Evolutionary conservation across 2,113 vertebrate species (phyloP), one percentile per base, ranked within the genome.

Genomic region (Perca schrenkii): DNA sequence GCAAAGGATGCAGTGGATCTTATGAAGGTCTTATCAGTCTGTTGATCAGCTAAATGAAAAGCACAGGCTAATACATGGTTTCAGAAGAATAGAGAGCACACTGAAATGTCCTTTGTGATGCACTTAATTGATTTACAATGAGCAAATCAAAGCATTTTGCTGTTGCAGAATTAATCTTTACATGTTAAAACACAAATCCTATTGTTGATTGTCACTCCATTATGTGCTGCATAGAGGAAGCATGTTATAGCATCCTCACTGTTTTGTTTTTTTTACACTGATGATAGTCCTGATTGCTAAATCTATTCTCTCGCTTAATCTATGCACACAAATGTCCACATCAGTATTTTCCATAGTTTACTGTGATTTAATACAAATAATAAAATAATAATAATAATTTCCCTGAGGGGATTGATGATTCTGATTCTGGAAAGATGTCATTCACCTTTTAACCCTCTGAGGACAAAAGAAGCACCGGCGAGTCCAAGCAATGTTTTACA

Each of bases 1-100:
- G 97, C 97, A 21, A 96, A 96, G 88, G 98, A 98, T 43, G 97
- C 96, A 8, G 92, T 98, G 81, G 96, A 96, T 85, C 92, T 99
- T 82, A 98, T 99, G 97, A 95, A 97, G 96, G 98, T 97, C 84
- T 49, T 0, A 25, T 54, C 5, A 3, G 13, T 61, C 25, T 67
- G 21, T 57, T 47, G 28, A 40, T 12, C 11, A 53, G 36, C 36
- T 43, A 43, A 64, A 64, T 22, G 21, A n/a, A 63, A 63, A 28
- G 36, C 34, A 40, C 10, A 21, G 5, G 19, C 19, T 63, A 63
- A 43, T 22, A 64, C n/a, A 13, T 8, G 22, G 8, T 50, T 19
- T 67, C 25, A 52, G 25, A 67, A 53, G 34, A 53, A 36, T 69
- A 53, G 31, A 13, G 65, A 50, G 52, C 4, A 21, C 28, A 16